Percentiles rank a stretch among this genome's conserved stretches.
Evolutionary conservation across 2,888 invertebrate species (phyloP).

Genomic region (Plagodis dolabraria): DNA sequence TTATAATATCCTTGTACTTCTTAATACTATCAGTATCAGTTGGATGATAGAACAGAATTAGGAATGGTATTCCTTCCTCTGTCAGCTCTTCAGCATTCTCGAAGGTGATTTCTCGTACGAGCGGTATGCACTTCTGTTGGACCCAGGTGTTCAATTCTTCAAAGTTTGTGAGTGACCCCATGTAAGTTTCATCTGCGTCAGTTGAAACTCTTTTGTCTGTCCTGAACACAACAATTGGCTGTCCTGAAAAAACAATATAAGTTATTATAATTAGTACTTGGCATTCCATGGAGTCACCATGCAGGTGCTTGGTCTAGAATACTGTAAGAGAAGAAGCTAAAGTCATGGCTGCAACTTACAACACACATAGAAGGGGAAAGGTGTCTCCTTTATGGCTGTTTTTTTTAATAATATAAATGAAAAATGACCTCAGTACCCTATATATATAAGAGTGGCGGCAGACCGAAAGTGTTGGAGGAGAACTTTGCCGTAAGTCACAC

Average conservation of each 20-base stretch:
- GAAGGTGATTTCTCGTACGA: constrained; percentile 99
- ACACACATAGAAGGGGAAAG: no score
- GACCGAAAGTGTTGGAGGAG: no score
- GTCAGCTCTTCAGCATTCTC: constrained; percentile 99
- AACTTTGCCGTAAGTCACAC: no score
- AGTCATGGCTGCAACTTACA: no score
- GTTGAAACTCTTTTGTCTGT: constrained; percentile 91
- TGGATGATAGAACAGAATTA: constrained; percentile 97
- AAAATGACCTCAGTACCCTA: no score
- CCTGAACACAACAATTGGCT: constrained; percentile 93
- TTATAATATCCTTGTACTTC: constrained; percentile 92
- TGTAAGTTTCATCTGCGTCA: constrained; percentile 93
- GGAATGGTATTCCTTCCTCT: constrained; percentile 98
- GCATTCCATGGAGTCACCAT: no score
- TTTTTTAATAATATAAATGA: no score
- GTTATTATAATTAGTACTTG: no score
- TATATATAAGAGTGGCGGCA: no score
- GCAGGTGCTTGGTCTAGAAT: no score
- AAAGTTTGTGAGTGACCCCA: constrained; percentile 89
- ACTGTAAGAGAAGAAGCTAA: no score
- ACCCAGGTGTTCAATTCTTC: constrained; percentile 96
- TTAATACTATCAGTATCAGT: constrained; percentile 93
- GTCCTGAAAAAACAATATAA: constrained; percentile 76
- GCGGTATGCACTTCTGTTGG: constrained; percentile 96
- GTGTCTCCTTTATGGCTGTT: no score